Evolutionary conservation across 2,113 vertebrate species (phyloP).

Genomic region (Tragelaphus strepsiceros): DNA sequence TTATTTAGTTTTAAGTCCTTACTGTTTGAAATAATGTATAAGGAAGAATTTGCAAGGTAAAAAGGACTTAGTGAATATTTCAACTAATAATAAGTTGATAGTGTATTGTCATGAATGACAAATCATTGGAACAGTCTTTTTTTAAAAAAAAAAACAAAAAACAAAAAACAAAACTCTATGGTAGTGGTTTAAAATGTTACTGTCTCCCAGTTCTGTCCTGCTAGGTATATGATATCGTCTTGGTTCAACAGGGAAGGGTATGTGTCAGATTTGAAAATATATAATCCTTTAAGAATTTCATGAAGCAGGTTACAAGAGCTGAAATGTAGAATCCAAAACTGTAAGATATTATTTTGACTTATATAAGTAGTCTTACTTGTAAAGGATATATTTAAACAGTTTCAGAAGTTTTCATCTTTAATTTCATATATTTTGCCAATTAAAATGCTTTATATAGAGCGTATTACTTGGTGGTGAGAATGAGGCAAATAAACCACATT

Average conservation of each 20-base stretch:
- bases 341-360: neutral
- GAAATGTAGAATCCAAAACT: neutral
- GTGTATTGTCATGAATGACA: neutral
- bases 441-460: neutral
- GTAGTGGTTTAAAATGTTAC: constrained; percentile 23
- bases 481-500: neutral
- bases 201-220: neutral
- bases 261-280: neutral
- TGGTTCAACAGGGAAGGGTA: neutral
- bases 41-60: neutral
- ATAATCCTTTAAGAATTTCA: neutral
- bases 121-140: neutral
- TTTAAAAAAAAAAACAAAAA: too few species aligned
- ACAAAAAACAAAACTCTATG: neutral
- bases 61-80: neutral
- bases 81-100: neutral
- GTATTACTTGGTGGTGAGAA: neutral
- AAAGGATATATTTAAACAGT: neutral
- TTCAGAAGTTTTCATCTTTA: neutral
- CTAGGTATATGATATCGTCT: neutral
- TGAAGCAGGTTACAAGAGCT: neutral
- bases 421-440: neutral
- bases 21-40: neutral
- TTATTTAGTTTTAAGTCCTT: constrained; percentile 4
- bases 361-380: neutral